Evolutionary conservation across 2,113 vertebrate species (phyloP).

Genomic region (Ariopsis seemanni): DNA sequence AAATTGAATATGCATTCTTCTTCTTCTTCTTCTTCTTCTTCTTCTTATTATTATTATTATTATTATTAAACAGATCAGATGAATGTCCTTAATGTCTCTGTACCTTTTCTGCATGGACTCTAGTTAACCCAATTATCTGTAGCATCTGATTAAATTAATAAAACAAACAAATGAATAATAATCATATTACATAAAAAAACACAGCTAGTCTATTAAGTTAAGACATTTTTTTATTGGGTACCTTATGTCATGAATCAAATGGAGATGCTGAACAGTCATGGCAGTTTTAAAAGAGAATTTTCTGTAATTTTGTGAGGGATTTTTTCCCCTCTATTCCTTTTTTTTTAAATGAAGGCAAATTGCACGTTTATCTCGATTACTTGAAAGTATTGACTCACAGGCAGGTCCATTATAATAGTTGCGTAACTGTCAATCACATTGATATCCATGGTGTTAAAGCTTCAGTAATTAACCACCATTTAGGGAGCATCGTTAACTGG

Average conservation of each 20-base stretch:
- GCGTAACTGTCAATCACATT: conserved; percentile 7
- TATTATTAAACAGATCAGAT: neutral
- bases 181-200: neutral
- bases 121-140: neutral
- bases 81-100: neutral
- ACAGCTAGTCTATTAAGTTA: neutral
- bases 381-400: conserved; percentile 7
- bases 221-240: neutral
- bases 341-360: neutral
- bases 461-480: neutral
- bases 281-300: neutral
- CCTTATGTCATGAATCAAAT: neutral
- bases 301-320: neutral
- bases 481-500: neutral
- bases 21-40: too few species aligned
- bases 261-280: neutral
- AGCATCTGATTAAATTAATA: neutral
- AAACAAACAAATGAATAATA: neutral
- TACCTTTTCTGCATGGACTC: neutral
- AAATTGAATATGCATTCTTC: neutral
- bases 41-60: too few species aligned
- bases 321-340: neutral
- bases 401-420: neutral
- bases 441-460: neutral
- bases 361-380: neutral